Conservation (phyloP, 2,888 invertebrate species). For the Schrankia costaestrigalis region DNA sequence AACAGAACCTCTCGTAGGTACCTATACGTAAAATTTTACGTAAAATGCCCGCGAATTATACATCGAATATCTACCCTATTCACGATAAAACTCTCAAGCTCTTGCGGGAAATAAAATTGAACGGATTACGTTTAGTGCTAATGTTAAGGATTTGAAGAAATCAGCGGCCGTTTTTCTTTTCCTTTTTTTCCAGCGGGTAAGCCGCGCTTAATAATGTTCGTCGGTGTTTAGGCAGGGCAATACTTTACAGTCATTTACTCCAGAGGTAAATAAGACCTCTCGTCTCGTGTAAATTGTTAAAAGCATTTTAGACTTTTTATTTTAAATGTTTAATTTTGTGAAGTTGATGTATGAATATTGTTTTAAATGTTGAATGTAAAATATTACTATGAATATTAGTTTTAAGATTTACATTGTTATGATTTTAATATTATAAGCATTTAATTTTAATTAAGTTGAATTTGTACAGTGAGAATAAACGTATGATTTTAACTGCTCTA, state of each 20-base stretch:
- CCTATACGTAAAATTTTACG: slow-evolving; percentile 33
- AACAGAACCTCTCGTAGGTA: slow-evolving; percentile 24
- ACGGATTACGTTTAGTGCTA: slow-evolving; percentile 34
- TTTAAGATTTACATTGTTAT: too few species aligned
- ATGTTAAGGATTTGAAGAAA: slow-evolving; percentile 27
- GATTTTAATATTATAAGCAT: too few species aligned
- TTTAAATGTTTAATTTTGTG: too few species aligned
- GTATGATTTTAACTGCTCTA: too few species aligned
- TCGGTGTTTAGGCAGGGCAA: slow-evolving; percentile 29
- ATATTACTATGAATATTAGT: too few species aligned
- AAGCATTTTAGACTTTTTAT: slow-evolving; percentile 4
- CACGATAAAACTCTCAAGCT: slow-evolving; percentile 29
- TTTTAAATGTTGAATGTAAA: too few species aligned
- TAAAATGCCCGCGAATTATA: slow-evolving; percentile 37
- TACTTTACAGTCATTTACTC: slow-evolving; percentile 39
- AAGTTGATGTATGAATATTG: too few species aligned
- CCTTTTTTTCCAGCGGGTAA: slow-evolving; percentile 22
- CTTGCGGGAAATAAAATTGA: slow-evolving; percentile 37
- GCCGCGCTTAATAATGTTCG: slow-evolving; percentile 24
- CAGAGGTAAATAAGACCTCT: slow-evolving; percentile 29
- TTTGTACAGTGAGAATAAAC: too few species aligned
- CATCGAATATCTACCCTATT: slow-evolving; percentile 10
- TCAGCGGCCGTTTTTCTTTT: slow-evolving; percentile 25
- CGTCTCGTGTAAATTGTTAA: slow-evolving; percentile 23
- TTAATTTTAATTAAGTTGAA: too few species aligned